Conservation (phyloP, 2,113 vertebrate species). For the Pterophyllum scalare region DNA sequence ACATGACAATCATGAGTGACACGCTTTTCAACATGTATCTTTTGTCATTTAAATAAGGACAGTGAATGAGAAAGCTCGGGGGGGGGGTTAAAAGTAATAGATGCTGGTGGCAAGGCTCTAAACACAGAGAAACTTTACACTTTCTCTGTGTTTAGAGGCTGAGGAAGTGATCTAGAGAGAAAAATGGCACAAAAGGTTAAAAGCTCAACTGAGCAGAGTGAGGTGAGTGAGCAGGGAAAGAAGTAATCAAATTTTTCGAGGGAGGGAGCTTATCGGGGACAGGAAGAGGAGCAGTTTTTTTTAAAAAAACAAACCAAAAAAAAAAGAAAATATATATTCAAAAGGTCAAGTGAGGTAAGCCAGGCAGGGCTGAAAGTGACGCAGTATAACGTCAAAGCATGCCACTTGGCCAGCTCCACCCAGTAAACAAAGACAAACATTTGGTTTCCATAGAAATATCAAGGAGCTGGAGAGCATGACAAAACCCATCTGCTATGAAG, state of each 20-base stretch:
- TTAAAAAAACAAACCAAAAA: neutral
- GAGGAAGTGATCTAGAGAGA: neutral
- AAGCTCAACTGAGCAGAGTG: neutral
- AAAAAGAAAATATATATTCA: neutral
- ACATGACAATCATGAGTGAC: too few species aligned
- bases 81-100: too few species aligned
- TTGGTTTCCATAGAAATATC: conserved; percentile 41
- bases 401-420: conserved; percentile 4
- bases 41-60: neutral
- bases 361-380: neutral
- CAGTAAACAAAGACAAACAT: conserved; percentile 58
- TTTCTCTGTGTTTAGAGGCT: neutral
- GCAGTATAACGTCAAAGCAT: neutral
- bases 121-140: neutral
- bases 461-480: conserved; percentile 27
- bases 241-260: neutral
- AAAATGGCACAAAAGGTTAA: conserved; percentile 20
- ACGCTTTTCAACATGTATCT: too few species aligned
- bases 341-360: neutral
- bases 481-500: conserved; percentile 17
- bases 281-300: conserved; percentile 26
- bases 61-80: neutral
- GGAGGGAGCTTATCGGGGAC: neutral
- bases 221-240: neutral
- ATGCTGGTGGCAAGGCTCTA: neutral